Evolutionary conservation across 2,888 invertebrate species (phyloP), one percentile per base, ranked within the genome.

Genomic region (Papilio gigon): DNA sequence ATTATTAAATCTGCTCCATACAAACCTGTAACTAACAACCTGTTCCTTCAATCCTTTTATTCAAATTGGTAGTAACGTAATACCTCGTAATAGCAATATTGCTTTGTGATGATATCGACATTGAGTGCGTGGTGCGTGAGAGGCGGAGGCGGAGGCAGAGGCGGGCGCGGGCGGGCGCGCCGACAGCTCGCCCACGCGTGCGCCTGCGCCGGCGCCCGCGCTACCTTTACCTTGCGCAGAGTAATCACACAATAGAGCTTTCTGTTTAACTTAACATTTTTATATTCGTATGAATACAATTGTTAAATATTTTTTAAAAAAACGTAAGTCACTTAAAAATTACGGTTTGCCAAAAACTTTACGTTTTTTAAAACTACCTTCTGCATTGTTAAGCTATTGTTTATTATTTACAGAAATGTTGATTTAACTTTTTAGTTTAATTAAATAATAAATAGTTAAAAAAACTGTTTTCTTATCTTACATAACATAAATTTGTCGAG

Each of bases 111-210:
- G 65, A 17, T 68, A 70, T 73, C 72, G 73, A 73, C 47, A 70
- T 65, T 50, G 30, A 47, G 30, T 40, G 44, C 37, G 42, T 44
- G 25, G 63, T 59, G 69, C 64, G 40, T 67, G 56, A 67, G 30
- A 35, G 62, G 37, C 33, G 58, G 44, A 17, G 42, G 63, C 44
- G 44, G 8, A 20, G 2, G 42, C 42, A 20, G 14, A n/a, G n/a
- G 40, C 53, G 70, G 58, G 30, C 25, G 62, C 65, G 50, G 58
- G 68, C 63, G 71, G 74, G 73, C 71, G 72, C 71, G 68, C 63
- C 65, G 66, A 66, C 68, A 68, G 71, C 53, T 64, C 63, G 84
- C 84, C 81, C 84, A 81, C 87, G 89, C 82, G 87, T 87, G 78
- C 72, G 53, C 37, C 74, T 79, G 84, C 84, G 86, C 83, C 82